These are phyloP conservation scores for Paragorgia papillata DNA, from an alignment of 92 coral and sea anemone genomes.

Conservation along the genomic window DNA sequence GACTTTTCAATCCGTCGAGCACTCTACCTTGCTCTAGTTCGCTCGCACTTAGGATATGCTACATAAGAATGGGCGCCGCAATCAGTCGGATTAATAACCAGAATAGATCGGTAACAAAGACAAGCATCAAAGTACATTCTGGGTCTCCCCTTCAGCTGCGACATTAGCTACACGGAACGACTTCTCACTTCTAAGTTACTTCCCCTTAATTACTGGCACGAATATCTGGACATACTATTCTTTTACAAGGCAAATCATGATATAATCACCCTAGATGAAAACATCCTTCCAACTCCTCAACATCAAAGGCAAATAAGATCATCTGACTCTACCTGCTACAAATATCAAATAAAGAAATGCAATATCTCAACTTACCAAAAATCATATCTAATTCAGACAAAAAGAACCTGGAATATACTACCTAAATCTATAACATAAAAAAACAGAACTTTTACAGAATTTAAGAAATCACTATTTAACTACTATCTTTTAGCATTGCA, in stretches of 20 bases:
- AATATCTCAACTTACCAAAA: conserved; percentile 44
- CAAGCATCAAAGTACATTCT: conserved; percentile 47
- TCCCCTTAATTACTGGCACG: conserved; percentile 47
- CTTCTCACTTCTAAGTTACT: conserved; percentile 18
- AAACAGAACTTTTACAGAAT: too few species aligned
- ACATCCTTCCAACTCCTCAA: conserved; percentile 25
- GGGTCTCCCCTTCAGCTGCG: conserved; percentile 38
- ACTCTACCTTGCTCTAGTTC: conserved; percentile 27
- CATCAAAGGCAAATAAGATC: background rate
- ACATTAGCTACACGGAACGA: conserved; percentile 29
- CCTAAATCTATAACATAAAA: too few species aligned
- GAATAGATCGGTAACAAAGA: conserved; percentile 53
- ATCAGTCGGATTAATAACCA: conserved; percentile 43
- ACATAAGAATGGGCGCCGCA: conserved; percentile 64
- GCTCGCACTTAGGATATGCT: conserved; percentile 52
- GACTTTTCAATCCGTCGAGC: conserved; percentile 22
- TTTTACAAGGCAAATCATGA: background rate
- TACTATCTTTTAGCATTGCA: too few species aligned
- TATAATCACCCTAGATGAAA: conserved; percentile 1
- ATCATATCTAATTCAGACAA: conserved; percentile 30
- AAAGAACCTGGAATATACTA: background rate
- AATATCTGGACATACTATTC: conserved; percentile 1
- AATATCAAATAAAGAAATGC: conserved; percentile 35
- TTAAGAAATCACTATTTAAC: too few species aligned
- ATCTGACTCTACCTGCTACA: conserved; percentile 17